phyloP scores from a whole-genome alignment of 2,888 invertebrate species.

The Synanthedon andrenaeformis region DNA sequence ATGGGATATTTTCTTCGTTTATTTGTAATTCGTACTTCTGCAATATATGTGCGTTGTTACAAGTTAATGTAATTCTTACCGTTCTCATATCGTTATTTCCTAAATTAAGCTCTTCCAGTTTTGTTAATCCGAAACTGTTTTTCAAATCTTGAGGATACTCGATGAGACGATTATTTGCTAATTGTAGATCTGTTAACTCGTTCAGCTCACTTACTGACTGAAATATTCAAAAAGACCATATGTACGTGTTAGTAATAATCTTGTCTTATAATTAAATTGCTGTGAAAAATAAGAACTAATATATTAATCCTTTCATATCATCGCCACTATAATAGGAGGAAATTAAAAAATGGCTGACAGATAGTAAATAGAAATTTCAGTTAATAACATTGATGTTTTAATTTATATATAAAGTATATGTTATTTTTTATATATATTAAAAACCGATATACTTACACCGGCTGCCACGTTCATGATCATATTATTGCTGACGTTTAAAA shows the following conservation, averaged over 20 bases:
- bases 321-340: too few relatives aligned
- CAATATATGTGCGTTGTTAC: too few relatives aligned
- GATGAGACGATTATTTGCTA: slow-evolving; percentile 52
- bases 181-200: slow-evolving; percentile 34
- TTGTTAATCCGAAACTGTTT: slow-evolving; percentile 41
- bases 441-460: slow-evolving; percentile 37
- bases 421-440: too few relatives aligned
- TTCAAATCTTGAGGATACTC: slow-evolving; percentile 55
- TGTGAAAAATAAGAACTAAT: neutral
- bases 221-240: slow-evolving; percentile 17
- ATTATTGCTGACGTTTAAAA: slow-evolving; percentile 46
- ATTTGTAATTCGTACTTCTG: neutral
- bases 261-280: neutral
- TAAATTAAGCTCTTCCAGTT: slow-evolving; percentile 53
- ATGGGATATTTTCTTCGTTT: neutral
- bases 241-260: slow-evolving; percentile 1
- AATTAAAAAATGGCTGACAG: too few relatives aligned
- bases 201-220: slow-evolving; percentile 58
- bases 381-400: too few relatives aligned
- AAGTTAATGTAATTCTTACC: slow-evolving; percentile 20
- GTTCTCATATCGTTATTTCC: slow-evolving; percentile 60
- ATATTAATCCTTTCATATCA: neutral
- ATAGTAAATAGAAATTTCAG: too few relatives aligned
- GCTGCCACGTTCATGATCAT: slow-evolving; percentile 40
- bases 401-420: too few relatives aligned